Evolutionary conservation across 53 echinoderm and acorn worm genomes (phyloP).

Genomic region (Patiria pectinifera): DNA sequence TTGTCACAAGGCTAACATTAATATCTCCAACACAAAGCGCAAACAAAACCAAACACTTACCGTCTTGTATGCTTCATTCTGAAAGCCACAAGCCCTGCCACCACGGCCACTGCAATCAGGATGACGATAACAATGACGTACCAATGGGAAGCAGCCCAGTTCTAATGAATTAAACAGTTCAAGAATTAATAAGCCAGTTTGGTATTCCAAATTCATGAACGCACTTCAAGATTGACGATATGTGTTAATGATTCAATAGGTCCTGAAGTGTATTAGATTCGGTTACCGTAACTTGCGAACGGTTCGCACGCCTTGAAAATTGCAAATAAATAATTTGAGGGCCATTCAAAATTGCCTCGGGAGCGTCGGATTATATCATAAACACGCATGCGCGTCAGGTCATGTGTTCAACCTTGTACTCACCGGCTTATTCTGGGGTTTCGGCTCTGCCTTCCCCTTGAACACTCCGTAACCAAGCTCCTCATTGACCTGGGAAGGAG

Average conservation of each 20-base stretch:
- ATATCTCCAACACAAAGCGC: neutral
- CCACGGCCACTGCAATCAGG: neutral
- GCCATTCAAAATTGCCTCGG: too few relatives aligned
- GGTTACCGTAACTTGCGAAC: too few relatives aligned
- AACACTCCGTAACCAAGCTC: neutral
- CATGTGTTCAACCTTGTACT: neutral
- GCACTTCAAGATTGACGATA: neutral
- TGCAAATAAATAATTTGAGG: too few relatives aligned
- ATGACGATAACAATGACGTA: neutral
- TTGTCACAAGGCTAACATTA: neutral
- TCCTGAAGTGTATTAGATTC: too few relatives aligned
- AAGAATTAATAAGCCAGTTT: neutral
- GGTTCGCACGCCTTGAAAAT: too few relatives aligned
- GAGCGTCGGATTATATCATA: too few relatives aligned
- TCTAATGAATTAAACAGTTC: neutral
- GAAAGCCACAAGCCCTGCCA: neutral
- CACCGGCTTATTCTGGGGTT: neutral
- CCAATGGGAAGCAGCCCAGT: constrained; percentile 21
- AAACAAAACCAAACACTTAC: neutral
- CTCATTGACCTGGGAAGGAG: neutral
- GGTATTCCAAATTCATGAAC: neutral
- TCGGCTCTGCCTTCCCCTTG: neutral
- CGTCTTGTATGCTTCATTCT: neutral
- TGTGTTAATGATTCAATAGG: too few relatives aligned
- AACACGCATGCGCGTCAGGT: too few relatives aligned